A percentile compares a stretch with the other conserved stretches of the same genome.
Evolutionary conservation across 1,140 invertebrate species (phyloP).

Genomic region (Cecropterus lyciades): DNA sequence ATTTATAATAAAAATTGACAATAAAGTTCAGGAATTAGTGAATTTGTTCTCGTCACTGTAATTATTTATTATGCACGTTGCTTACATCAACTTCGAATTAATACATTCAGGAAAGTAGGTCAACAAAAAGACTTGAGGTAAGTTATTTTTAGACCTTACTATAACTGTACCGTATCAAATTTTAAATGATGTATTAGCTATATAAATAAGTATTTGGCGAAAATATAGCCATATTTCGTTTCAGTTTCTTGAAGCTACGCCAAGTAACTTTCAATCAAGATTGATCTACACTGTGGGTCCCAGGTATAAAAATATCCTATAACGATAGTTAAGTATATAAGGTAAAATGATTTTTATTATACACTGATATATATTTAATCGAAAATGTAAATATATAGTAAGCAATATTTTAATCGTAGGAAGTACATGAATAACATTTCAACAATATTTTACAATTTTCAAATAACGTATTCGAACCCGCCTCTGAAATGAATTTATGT

Average conservation of each 20-base stretch:
- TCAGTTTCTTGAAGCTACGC: constrained; percentile 24
- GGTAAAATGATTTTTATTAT: too few species aligned
- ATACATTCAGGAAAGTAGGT: background rate
- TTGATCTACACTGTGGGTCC: constrained; percentile 18
- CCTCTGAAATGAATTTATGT: constrained; percentile 6
- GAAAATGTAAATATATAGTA: too few species aligned
- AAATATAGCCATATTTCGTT: constrained; percentile 31
- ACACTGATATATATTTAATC: too few species aligned
- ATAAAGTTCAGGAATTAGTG: too few species aligned
- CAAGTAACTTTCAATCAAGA: constrained; percentile 33
- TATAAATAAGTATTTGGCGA: constrained; percentile 21
- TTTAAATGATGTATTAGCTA: constrained; percentile 7
- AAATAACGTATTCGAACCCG: background rate
- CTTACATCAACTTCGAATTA: background rate
- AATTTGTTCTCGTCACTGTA: too few species aligned
- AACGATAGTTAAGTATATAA: background rate
- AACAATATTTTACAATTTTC: background rate
- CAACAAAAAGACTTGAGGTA: background rate
- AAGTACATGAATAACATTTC: background rate
- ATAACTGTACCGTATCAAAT: constrained; percentile 3
- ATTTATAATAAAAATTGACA: too few species aligned
- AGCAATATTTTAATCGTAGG: too few species aligned
- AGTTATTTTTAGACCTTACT: constrained; percentile 4
- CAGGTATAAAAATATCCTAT: constrained; percentile 23
- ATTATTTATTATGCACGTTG: too few species aligned